A percentile compares a stretch with the other conserved stretches of the same genome.
phyloP scores from a whole-genome alignment of 2,888 invertebrate genomes.

The Seira sanloemensis region DNA sequence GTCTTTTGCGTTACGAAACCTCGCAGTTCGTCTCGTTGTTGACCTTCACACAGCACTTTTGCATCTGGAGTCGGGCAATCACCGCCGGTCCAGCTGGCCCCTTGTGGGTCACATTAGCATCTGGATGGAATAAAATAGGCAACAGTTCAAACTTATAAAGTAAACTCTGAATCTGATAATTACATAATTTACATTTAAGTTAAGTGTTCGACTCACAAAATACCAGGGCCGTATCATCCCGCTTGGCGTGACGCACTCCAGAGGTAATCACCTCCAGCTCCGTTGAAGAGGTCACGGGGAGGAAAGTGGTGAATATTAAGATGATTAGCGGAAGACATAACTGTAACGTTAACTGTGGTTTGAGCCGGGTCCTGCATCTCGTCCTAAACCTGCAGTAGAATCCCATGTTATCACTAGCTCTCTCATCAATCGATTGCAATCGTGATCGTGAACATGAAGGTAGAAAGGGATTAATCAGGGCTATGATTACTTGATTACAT shows the following conservation, averaged over 20 bases:
- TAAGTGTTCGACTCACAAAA: constrained; percentile 40
- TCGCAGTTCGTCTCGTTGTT: constrained; percentile 13
- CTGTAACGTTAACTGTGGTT: no score
- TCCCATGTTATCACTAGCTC: no score
- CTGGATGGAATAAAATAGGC: constrained; percentile 1
- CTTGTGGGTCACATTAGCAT: constrained; percentile 36
- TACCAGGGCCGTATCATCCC: constrained; percentile 30
- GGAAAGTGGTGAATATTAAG: no score
- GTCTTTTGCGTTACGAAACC: no score
- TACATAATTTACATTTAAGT: background rate
- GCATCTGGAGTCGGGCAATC: constrained; percentile 21
- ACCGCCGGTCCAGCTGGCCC: constrained; percentile 8
- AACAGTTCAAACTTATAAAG: background rate
- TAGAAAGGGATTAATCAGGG: no score
- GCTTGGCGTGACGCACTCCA: constrained; percentile 24
- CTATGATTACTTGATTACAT: no score
- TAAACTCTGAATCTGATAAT: background rate
- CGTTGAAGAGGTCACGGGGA: no score
- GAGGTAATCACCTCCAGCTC: background rate
- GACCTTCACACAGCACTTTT: constrained; percentile 10
- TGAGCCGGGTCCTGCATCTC: no score
- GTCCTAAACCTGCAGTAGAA: no score
- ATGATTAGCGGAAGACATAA: no score
- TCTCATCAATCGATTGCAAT: no score
- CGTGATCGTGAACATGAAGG: no score